Conservation (phyloP, 2,113 vertebrate species). For the Sylvicapra grimmia region DNA sequence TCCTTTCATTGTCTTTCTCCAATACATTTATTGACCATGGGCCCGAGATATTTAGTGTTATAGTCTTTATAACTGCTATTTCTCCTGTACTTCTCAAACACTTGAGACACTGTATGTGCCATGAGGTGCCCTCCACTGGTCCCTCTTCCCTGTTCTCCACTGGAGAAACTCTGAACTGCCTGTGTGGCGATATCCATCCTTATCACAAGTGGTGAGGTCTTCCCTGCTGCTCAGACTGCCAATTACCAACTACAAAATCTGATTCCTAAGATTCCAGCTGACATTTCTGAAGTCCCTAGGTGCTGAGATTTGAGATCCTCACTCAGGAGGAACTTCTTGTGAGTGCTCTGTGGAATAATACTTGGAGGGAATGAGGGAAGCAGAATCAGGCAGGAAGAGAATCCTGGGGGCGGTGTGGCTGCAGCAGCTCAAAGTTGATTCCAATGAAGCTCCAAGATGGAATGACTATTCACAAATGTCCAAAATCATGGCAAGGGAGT, state of each 20-base stretch:
- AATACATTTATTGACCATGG: neutral
- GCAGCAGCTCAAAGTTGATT: neutral
- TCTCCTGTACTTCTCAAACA: neutral
- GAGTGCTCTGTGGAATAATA: neutral
- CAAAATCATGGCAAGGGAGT: neutral
- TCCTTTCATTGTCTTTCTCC: neutral
- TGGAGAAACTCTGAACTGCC: neutral
- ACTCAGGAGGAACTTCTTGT: neutral
- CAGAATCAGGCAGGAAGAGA: neutral
- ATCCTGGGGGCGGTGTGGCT: neutral
- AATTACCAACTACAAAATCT: neutral
- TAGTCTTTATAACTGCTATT: neutral
- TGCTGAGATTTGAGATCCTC: neutral
- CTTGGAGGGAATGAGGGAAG: neutral
- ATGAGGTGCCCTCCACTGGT: neutral
- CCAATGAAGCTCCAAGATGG: neutral
- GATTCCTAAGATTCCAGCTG: neutral
- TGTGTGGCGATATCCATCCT: neutral
- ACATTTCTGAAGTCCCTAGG: neutral
- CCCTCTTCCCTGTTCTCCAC: neutral
- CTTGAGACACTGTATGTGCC: neutral
- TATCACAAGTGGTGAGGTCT: neutral
- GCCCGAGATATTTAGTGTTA: neutral
- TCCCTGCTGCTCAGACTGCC: neutral
- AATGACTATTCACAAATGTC: neutral